These are phyloP conservation scores for Drosophila falleni DNA, from an alignment of 2,888 invertebrate genomes.

Conservation along the genomic window DNA sequence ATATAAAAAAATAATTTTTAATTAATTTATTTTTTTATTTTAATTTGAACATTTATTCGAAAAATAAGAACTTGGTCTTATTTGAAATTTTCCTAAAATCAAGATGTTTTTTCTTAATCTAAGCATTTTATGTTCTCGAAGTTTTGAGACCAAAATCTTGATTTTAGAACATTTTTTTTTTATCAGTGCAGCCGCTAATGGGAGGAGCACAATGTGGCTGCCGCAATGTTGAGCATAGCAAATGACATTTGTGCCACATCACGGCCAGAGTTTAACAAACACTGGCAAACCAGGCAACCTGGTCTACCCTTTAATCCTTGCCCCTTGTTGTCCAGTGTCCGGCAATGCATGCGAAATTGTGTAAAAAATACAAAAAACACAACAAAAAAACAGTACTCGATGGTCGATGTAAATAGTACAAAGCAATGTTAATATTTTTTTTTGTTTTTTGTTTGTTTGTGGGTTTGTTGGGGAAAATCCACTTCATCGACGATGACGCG, in stretches of 20 bases:
- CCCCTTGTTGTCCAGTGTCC: constrained; percentile 6
- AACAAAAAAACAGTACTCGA: constrained; percentile 42
- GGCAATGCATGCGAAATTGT: constrained; percentile 74
- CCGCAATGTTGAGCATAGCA: constrained; percentile 55
- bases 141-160: too few species aligned
- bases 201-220: constrained; percentile 8
- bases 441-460: constrained; percentile 6
- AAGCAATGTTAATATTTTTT: constrained; percentile 43
- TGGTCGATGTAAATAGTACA: constrained; percentile 72
- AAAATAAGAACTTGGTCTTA: too few species aligned
- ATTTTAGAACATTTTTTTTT: too few species aligned
- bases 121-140: too few species aligned
- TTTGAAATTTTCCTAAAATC: too few species aligned
- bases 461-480: constrained; percentile 46
- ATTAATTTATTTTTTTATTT: too few species aligned
- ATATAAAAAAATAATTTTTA: too few species aligned
- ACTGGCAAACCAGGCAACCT: constrained; percentile 39
- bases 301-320: constrained; percentile 28
- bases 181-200: constrained; percentile 29
- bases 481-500: constrained; percentile 70
- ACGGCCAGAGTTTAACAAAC: constrained; percentile 61
- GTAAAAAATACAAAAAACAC: constrained; percentile 40
- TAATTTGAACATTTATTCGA: too few species aligned
- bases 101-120: too few species aligned
- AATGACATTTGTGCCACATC: constrained; percentile 75